phyloP scores from a whole-genome alignment of 2,113 vertebrate species.

The Serilophus lunatus region DNA sequence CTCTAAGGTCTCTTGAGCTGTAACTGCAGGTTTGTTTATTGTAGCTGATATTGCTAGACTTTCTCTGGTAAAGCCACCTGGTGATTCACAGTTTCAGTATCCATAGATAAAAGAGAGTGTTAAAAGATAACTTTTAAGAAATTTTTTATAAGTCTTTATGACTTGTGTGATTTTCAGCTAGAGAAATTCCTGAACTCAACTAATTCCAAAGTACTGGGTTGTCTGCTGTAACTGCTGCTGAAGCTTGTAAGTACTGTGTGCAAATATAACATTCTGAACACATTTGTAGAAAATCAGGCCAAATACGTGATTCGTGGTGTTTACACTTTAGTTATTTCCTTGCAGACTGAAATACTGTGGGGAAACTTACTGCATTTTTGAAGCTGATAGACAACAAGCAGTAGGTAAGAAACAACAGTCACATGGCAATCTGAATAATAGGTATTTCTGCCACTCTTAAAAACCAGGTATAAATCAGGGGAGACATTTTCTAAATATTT shows the following conservation, averaged over 20 bases:
- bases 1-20: neutral
- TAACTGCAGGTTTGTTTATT: fast-evolving
- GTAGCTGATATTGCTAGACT: neutral
- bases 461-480: neutral
- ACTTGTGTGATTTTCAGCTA: neutral
- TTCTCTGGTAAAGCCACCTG: neutral
- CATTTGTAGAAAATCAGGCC: neutral
- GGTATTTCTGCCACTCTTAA: neutral
- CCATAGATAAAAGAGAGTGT: neutral
- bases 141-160: neutral
- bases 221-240: neutral
- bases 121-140: neutral
- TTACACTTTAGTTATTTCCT: neutral
- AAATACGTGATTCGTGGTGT: neutral
- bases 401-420: neutral
- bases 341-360: neutral
- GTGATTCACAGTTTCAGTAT: neutral
- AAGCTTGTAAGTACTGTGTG: neutral
- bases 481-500: neutral
- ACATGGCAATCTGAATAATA: neutral
- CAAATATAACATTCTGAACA: neutral
- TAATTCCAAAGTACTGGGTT: neutral
- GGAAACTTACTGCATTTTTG: neutral
- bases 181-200: neutral
- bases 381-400: neutral